Evolutionary conservation across 2,888 invertebrate species (phyloP).

Genomic region (Daptonema setosum): DNA sequence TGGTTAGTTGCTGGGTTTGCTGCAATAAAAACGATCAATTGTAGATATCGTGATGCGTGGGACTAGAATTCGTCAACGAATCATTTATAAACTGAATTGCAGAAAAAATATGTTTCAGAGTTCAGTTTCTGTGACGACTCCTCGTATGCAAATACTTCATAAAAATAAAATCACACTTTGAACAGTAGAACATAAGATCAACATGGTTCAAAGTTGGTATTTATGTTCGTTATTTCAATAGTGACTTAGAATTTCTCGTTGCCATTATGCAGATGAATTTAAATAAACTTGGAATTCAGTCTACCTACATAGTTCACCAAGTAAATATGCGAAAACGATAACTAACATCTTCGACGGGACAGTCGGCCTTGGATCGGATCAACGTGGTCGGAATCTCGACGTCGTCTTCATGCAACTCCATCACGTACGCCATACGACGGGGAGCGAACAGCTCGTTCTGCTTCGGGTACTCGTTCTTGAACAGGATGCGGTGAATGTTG

Average conservation of each 20-base stretch:
- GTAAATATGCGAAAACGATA: not conserved
- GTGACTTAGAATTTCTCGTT: not conserved
- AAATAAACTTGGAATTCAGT: too few relatives aligned
- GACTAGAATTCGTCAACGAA: too few relatives aligned
- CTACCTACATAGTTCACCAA: too few relatives aligned
- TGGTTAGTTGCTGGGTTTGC: conserved; percentile 37
- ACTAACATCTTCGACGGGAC: conserved; percentile 44
- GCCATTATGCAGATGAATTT: too few relatives aligned
- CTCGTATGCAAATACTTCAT: too few relatives aligned
- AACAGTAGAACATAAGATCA: too few relatives aligned
- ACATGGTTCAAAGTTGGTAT: too few relatives aligned
- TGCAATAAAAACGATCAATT: too few relatives aligned
- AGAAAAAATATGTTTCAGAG: too few relatives aligned
- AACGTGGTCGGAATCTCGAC: conserved; percentile 73
- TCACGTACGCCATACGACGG: conserved; percentile 91
- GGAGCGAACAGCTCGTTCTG: conserved; percentile 60
- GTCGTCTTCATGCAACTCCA: conserved; percentile 60
- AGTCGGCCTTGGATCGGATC: conserved; percentile 41
- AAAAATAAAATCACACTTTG: too few relatives aligned
- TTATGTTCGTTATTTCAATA: not conserved
- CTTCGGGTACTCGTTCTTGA: conserved; percentile 38
- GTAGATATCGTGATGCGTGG: not conserved
- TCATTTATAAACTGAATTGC: too few relatives aligned
- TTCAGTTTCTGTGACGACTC: too few relatives aligned
- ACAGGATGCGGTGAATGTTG: conserved; percentile 40